A percentile compares a stretch with the other conserved stretches of the same genome.
Conservation (phyloP, 2,113 vertebrate genomes). For the Triplophysa siluroides region DNA sequence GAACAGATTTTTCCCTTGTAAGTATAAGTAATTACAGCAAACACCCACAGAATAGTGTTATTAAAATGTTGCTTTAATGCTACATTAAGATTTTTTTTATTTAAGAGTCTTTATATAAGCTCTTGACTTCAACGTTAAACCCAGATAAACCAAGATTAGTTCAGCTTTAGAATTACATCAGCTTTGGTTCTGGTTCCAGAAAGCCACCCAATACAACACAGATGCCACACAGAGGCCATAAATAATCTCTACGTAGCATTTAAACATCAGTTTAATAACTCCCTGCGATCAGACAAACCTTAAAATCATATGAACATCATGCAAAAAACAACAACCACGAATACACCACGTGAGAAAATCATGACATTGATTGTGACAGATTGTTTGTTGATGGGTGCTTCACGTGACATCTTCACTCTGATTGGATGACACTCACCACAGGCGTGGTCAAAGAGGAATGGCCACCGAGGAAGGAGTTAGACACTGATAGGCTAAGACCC, state of each 20-base stretch:
- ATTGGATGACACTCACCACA: conserved; percentile 85
- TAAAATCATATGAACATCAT: not conserved
- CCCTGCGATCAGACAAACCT: not conserved
- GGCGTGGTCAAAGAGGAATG: conserved; percentile 90
- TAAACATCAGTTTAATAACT: conserved; percentile 10
- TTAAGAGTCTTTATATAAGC: conserved; percentile 30
- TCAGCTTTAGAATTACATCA: conserved; percentile 20
- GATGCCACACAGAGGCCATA: not conserved
- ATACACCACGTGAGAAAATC: not conserved
- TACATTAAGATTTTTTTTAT: conserved; percentile 36
- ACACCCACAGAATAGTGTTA: not conserved
- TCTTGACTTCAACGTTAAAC: conserved; percentile 21
- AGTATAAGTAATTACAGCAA: not conserved
- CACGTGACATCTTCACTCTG: not conserved
- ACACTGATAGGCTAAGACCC: conserved; percentile 95
- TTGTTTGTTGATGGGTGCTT: too few species aligned
- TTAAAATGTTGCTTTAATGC: not conserved
- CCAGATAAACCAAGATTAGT: conserved; percentile 31
- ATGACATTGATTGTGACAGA: too few species aligned
- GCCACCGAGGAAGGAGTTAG: conserved; percentile 98
- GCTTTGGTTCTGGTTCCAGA: conserved; percentile 20
- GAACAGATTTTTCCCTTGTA: not conserved
- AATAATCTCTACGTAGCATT: conserved; percentile 6
- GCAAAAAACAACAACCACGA: not conserved
- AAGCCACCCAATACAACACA: not conserved